phyloP scores from a whole-genome alignment of 2,797 vertebrate species.

The Melanogrammus aeglefinus region DNA sequence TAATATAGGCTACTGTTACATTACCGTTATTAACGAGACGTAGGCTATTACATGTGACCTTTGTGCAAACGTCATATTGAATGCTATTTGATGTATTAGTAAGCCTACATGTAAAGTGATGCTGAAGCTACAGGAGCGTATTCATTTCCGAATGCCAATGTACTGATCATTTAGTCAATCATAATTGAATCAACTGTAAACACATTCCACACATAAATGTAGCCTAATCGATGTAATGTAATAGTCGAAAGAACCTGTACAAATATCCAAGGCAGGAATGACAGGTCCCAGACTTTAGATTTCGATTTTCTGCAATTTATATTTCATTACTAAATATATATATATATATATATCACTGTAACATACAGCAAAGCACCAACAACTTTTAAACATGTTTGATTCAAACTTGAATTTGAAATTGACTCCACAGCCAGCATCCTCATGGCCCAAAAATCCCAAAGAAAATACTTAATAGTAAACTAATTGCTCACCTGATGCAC shows the following conservation, averaged over 20 bases:
- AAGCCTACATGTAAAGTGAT: background rate
- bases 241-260: background rate
- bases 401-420: background rate
- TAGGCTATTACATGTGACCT: background rate
- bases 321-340: no score
- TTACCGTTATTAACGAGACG: background rate
- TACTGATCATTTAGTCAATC: background rate
- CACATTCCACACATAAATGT: background rate
- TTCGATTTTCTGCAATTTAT: background rate
- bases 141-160: background rate
- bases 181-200: background rate
- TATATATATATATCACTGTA: no score
- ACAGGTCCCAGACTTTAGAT: background rate
- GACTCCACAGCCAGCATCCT: background rate
- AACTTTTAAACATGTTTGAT: background rate
- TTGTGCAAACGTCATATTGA: no score
- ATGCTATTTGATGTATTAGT: background rate
- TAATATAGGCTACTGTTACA: background rate
- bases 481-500: conserved; percentile 4
- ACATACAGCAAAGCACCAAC: background rate
- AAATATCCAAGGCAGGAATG: background rate
- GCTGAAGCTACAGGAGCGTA: background rate
- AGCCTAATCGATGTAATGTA: background rate
- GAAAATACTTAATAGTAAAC: background rate
- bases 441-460: background rate